Evolutionary conservation across 2,797 vertebrate genomes (phyloP).

Genomic region (Ceryle rudis): DNA sequence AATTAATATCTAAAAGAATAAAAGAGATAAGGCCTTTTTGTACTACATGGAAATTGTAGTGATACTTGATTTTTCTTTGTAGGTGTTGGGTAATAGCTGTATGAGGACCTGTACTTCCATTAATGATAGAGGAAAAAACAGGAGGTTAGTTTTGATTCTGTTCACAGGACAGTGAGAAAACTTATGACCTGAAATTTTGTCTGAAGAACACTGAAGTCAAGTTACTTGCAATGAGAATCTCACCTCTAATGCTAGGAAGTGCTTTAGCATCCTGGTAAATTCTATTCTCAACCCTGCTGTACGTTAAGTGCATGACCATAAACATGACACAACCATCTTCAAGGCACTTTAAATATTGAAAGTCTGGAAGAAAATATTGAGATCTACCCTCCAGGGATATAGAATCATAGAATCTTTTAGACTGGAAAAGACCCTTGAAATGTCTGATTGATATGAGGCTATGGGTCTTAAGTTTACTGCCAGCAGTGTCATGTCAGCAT

Average conservation of each 20-base stretch:
- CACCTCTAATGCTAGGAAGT: not conserved
- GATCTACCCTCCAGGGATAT: not conserved
- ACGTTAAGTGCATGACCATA: not conserved
- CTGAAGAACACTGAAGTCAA: not conserved
- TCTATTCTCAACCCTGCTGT: not conserved
- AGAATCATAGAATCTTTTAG: not conserved
- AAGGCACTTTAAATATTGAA: not conserved
- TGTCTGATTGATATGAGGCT: not conserved
- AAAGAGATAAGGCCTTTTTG: not conserved
- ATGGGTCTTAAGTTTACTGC: not conserved
- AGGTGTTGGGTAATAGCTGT: not conserved
- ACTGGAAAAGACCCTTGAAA: not conserved
- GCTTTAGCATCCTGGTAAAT: not conserved
- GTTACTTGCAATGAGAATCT: not conserved
- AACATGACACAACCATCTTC: not conserved
- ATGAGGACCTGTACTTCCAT: not conserved
- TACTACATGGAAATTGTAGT: not conserved
- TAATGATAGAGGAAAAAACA: not conserved
- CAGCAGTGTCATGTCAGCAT: not conserved
- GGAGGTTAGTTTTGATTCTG: not conserved
- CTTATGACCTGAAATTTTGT: not conserved
- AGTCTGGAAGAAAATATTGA: not conserved
- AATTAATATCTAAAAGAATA: constrained; percentile 12
- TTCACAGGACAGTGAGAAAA: not conserved
- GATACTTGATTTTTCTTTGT: not conserved